Evolutionary conservation across 2,797 vertebrate genomes (phyloP), one percentile per base, ranked within the genome.

Genomic region (Nannoperca obscura): DNA sequence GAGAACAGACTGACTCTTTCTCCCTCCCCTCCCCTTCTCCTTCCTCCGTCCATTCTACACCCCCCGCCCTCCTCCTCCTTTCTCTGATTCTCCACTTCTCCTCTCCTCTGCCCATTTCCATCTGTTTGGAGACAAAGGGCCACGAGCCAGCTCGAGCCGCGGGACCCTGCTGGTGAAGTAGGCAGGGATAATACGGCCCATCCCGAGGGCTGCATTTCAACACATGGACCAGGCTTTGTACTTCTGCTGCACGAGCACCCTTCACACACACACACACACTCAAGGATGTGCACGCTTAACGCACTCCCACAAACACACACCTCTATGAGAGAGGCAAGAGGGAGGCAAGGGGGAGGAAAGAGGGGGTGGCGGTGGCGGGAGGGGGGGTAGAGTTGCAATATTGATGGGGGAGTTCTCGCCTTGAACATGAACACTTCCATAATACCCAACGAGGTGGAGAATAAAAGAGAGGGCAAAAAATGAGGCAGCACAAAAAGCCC

Each of bases 131-230:
- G 94, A 96, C 95, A 96, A 96, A 96, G 94, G 94, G 93, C 94
- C 93, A 91, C 83, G 93, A 94, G 94, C 94, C 94, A 94, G 93
- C 94, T 90, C 91, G 64, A 94, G 93, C 92, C 91, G 88, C 88
- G 91, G 94, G 94, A 94, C 95, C 95, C 95, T 95, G 95, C 95
- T 96, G 95, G 95, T 96, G 95, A 96, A 96, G 95, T 94, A 93
- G 93, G 92, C 93, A 94, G 89, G 93, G 92, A 96, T 95, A 96
- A 96, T 96, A 83, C 91, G 85, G 90, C 88, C 94, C 94, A 95
- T 95, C 94, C 94, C 93, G 84, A 85, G 93, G 94, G 94, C 95
- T 92, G 94, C 95, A 96, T 96, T 95, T 95, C 95, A 96, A 95
- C 95, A 95, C 95, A 96, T 95, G 95, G 94, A 95, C 93, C 91